Evolutionary conservation across 2,113 vertebrate genomes (phyloP).

Genomic region (Lichenostomus cassidix): DNA sequence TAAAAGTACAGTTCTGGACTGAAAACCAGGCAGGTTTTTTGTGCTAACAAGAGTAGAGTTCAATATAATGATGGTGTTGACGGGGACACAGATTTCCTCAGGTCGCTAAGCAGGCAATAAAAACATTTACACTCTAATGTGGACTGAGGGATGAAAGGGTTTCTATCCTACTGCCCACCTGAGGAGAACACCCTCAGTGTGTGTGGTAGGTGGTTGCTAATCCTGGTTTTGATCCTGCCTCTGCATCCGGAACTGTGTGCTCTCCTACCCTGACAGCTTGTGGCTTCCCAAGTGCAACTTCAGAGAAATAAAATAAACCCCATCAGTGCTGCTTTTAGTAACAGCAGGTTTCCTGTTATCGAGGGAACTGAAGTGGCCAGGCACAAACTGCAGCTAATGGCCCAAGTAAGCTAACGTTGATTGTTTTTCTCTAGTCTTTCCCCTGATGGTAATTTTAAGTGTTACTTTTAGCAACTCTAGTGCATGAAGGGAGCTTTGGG

Average conservation of each 20-base stretch:
- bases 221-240: neutral
- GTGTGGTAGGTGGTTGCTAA: neutral
- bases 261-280: neutral
- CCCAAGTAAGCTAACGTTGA: neutral
- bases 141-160: neutral
- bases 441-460: neutral
- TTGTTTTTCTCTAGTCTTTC: constrained; percentile 9
- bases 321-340: neutral
- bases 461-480: constrained; percentile 7
- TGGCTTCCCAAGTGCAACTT: neutral
- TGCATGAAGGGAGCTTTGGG: neutral
- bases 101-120: neutral
- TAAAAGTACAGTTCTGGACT: neutral
- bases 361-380: neutral
- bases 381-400: neutral
- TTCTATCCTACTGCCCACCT: neutral
- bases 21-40: neutral
- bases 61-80: neutral
- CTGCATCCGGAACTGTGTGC: neutral
- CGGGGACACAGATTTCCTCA: neutral
- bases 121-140: neutral
- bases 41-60: neutral
- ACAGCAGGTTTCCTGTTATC: neutral
- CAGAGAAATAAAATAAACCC: neutral
- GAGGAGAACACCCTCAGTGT: neutral